Percentiles rank a stretch among this genome's conserved stretches.
These are phyloP conservation scores for Brassicogethes aeneus DNA, from an alignment of 2,888 invertebrate species.

Conservation along the genomic window DNA sequence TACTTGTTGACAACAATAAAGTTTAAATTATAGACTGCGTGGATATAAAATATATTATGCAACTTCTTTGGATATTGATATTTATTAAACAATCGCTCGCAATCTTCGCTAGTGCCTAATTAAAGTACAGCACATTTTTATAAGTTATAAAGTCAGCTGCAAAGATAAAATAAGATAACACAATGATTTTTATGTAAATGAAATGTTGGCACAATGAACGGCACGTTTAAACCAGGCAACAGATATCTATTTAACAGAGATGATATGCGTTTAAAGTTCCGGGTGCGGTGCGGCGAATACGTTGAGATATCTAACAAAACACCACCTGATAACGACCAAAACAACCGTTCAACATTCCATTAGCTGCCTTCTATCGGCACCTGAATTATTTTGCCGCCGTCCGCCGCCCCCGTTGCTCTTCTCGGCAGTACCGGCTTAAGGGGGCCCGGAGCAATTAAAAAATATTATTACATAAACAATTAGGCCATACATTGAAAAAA, in stretches of 20 bases:
- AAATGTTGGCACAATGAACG: background rate
- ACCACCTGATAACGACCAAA: slow-evolving; percentile 18
- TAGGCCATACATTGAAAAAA: no score
- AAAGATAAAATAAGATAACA: background rate
- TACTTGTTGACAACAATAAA: no score
- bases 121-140: no score
- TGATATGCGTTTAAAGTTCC: slow-evolving; percentile 4
- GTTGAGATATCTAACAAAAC: slow-evolving; percentile 10
- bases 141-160: no score
- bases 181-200: background rate
- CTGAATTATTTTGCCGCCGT: slow-evolving; percentile 16
- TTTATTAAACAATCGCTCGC: no score
- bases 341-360: slow-evolving; percentile 20
- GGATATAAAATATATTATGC: no score
- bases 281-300: background rate
- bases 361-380: slow-evolving; percentile 16
- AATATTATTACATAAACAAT: no score
- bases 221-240: slow-evolving; percentile 4
- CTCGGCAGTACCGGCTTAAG: no score
- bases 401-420: background rate
- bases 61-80: no score
- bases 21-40: no score
- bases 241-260: slow-evolving; percentile 7
- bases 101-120: no score
- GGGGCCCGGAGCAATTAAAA: no score